Conservation (phyloP, 1,140 invertebrate genomes). For the Papilio xuthus region DNA sequence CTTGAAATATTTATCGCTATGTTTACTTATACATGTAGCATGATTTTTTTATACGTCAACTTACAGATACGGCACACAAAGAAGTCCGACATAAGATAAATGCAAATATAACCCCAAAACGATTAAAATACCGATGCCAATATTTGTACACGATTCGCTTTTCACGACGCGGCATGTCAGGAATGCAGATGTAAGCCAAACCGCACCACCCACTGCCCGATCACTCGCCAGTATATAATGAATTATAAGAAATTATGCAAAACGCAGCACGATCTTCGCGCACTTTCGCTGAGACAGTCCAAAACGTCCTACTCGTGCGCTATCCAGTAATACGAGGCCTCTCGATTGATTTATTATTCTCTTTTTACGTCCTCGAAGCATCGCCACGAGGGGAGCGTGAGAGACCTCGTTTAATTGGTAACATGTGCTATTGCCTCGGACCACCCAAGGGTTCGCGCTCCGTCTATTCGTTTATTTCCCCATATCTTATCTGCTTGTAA, state of each 20-base stretch:
- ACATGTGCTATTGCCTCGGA: slow-evolving; percentile 51
- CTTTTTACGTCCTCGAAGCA: slow-evolving; percentile 17
- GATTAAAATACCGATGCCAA: slow-evolving; percentile 34
- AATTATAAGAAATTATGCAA: slow-evolving; percentile 71
- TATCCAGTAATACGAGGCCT: slow-evolving; percentile 47
- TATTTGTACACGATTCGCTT: slow-evolving; percentile 36
- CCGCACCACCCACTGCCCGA: slow-evolving; percentile 60
- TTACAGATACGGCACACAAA: neutral
- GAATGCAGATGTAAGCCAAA: slow-evolving; percentile 31
- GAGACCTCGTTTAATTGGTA: slow-evolving; percentile 54
- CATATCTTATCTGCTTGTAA: slow-evolving; percentile 67
- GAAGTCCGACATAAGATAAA: slow-evolving; percentile 4
- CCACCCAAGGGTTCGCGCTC: slow-evolving; percentile 67
- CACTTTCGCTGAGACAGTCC: slow-evolving; percentile 75
- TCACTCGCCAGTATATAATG: slow-evolving; percentile 59
- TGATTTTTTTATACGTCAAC: neutral
- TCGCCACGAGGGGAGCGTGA: slow-evolving; percentile 32
- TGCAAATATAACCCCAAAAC: slow-evolving; percentile 19
- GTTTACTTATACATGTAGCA: neutral
- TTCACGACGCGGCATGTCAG: slow-evolving; percentile 28
- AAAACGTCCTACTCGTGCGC: slow-evolving; percentile 51
- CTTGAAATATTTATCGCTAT: neutral
- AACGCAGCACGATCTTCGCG: slow-evolving; percentile 51
- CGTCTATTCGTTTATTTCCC: slow-evolving; percentile 63
- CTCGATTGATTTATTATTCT: slow-evolving; percentile 42